Base-by-base conservation (phyloP, 2,888 invertebrate genomes). In the Machimus rusticus region DNA sequence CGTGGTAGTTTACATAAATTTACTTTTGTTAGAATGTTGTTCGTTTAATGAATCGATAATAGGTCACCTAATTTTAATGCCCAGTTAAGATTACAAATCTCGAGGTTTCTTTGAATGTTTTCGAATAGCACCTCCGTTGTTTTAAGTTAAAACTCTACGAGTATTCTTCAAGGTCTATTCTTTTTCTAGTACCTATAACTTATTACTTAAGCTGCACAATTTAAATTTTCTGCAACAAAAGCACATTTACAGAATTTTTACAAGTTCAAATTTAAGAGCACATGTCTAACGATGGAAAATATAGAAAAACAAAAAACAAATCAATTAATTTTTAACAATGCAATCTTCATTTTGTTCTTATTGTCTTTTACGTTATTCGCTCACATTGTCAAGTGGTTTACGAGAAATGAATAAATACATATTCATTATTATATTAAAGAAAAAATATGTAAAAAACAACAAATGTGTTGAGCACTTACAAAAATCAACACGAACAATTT, bases 81-180 rank as follows among this genome's bases (percentile, higher is more conserved):
- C 82, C 82, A 51, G 82, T 82, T 82, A 82, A 82, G 82, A 57
- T 84, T 84, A 66, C n/a, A 66, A 66, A 66, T 84, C 84, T 66
- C 66, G 57, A 76, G 34, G 76, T 84, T 84, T 84, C 31, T 51
- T 66, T 66, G 28, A 66, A 66, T 66, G 23, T 23, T 66, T 66
- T 66, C 66, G 66, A 66, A 66, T 66, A 66, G 23, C 66, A 66
- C 66, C 66, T 66, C 66, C 66, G 28, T 66, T 66, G 66, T 66
- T 66, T 31, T 81, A 81, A 23, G 43, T 79, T 79, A 46, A 23
- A 81, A 28, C 55, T 81, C 31, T 51, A 81, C 34, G 6, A 81
- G n/a, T 81, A 81, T 55, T 81, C 16, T 12, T 55, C 51, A 81
- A 81, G 28, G 14, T n/a, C 37, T 31, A 16, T 81, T 55, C 51